Evolutionary conservation across 2,888 invertebrate species (phyloP), one percentile per base, ranked within the genome.

Genomic region (Busseola fusca): DNA sequence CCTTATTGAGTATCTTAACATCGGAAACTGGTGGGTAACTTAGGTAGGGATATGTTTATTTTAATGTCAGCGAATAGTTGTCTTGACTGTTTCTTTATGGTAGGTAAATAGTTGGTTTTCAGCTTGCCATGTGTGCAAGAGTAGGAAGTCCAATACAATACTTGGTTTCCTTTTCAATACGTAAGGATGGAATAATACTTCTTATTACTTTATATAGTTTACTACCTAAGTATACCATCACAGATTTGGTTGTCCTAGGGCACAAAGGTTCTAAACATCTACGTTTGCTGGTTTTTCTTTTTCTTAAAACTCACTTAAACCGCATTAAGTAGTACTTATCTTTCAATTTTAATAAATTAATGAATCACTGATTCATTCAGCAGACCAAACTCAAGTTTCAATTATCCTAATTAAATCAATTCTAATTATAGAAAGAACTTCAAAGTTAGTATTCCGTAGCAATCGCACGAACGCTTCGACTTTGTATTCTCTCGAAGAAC

Each of bases 381-480:
- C n/a, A n/a, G 6, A 37, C 37, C 6, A 45, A 37, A 60, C n/a
- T 14, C 12, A n/a, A 77, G 37, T 54, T 66, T 18, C 12, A 30
- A 16, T 59, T 21, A 56, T 16, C 7, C 27, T 63, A 34, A 66
- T 77, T 58, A 50, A 66, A 65, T 58, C 37, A 72, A 72, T 64
- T 50, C 7, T 59, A 72, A 34, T 72, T 67, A 72, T 72, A 78
- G 60, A 67, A 56, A 65, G 34, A 57, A 59, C 54, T 72, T 67
- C 58, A 54, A 72, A 76, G 27, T 56, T 50, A 14, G 21, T 45
- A 30, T 52, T 18, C 18, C 16, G 21, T 3, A 59, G 48, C 27
- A 27, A 54, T 42, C 27, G 34, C 37, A n/a, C 30, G 25, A 59
- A 45, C 50, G 37, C 73, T 57, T 64, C 30, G 56, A 66, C 65